phyloP scores from a whole-genome alignment of 2,797 vertebrate genomes.

The Diplodus sargus region DNA sequence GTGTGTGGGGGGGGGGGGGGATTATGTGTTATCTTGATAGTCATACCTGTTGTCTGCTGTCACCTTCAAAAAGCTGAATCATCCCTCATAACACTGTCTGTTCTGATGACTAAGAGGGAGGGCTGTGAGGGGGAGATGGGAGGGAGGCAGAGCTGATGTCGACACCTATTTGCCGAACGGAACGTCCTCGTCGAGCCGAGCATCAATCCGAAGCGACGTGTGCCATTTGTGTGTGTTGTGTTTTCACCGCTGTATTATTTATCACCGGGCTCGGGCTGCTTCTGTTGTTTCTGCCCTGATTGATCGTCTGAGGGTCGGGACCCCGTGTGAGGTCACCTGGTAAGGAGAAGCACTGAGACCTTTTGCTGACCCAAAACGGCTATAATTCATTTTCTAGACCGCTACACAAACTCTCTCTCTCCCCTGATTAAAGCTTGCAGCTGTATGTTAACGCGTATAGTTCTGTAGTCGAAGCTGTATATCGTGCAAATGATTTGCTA shows the following conservation, averaged over 20 bases:
- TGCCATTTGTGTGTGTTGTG: constrained; percentile 21
- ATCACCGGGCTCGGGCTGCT: neutral
- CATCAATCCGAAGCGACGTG: constrained; percentile 16
- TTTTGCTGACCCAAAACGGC: neutral
- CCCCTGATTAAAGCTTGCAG: neutral
- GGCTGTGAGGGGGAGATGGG: constrained; percentile 6
- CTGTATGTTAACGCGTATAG: neutral
- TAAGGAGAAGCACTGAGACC: neutral
- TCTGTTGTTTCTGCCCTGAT: constrained; percentile 4
- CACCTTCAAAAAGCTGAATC: constrained; percentile 1
- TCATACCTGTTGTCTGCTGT: constrained; percentile 10
- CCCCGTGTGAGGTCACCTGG: neutral
- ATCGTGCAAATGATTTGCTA: neutral
- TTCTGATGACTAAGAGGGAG: constrained; percentile 1
- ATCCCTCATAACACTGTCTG: neutral
- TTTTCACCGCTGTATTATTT: constrained; percentile 24
- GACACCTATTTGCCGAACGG: neutral
- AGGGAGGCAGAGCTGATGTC: neutral
- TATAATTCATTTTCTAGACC: neutral
- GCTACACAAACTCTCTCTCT: neutral
- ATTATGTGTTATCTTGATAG: constrained; percentile 39
- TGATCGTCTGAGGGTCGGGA: neutral
- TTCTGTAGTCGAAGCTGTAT: neutral
- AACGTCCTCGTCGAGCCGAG: constrained; percentile 6
- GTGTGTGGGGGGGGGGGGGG: neutral